A percentile compares a stretch with the other conserved stretches of the same genome.
phyloP scores from a whole-genome alignment of 1,140 invertebrate species.

The Drosophila subobscura region DNA sequence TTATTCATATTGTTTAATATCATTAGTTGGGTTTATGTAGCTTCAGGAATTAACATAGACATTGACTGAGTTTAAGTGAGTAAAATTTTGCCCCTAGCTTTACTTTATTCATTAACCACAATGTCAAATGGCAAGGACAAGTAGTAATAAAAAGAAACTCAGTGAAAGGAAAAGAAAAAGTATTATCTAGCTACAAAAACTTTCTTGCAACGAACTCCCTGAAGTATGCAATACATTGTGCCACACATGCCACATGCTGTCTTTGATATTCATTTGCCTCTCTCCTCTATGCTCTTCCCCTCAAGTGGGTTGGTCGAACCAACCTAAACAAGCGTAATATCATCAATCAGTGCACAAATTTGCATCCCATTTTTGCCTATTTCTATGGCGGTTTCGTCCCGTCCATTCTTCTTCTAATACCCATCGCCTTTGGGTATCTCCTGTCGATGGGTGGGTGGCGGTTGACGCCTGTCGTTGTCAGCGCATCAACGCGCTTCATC shows the following conservation, averaged over 20 bases:
- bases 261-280: constrained; percentile 39
- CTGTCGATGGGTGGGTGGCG: constrained; percentile 21
- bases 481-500: constrained; percentile 76
- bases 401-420: background rate
- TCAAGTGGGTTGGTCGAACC: background rate
- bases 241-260: background rate
- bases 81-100: too few relatives aligned
- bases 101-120: too few relatives aligned
- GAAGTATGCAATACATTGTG: constrained; percentile 21
- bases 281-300: too few relatives aligned
- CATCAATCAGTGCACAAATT: constrained; percentile 80
- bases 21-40: too few relatives aligned
- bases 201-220: background rate
- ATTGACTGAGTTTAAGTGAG: too few relatives aligned
- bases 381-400: constrained; percentile 25
- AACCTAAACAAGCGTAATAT: constrained; percentile 55
- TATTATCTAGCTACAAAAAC: background rate
- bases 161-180: background rate
- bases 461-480: constrained; percentile 63
- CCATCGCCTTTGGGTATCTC: constrained; percentile 1
- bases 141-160: constrained; percentile 3
- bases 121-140: too few relatives aligned
- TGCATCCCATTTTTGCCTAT: constrained; percentile 61
- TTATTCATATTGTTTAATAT: too few relatives aligned
- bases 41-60: too few relatives aligned